A percentile compares a stretch with the other conserved stretches of the same genome.
Evolutionary conservation across 2,797 vertebrate genomes (phyloP).

Genomic region (Falco biarmicus): DNA sequence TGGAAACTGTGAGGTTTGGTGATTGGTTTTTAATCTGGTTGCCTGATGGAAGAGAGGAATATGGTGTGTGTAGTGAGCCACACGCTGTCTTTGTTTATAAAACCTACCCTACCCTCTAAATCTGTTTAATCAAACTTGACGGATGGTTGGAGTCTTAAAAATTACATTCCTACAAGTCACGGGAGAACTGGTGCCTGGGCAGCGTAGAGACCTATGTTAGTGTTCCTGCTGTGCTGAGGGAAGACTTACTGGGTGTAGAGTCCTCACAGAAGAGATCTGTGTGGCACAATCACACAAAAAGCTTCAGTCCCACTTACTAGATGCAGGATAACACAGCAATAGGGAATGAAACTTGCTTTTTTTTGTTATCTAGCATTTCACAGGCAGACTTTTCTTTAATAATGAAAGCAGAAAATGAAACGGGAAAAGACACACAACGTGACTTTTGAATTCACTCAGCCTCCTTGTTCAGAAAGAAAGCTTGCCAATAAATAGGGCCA

Average conservation of each 20-base stretch:
- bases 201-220: neutral
- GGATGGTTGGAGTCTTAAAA: neutral
- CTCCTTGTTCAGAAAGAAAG: neutral
- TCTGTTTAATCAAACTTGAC: neutral
- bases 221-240: neutral
- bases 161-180: neutral
- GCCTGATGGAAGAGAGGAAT: neutral
- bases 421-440: fast-evolving
- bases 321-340: neutral
- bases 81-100: neutral
- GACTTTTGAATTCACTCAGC: neutral
- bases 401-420: neutral
- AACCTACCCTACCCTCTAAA: neutral
- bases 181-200: neutral
- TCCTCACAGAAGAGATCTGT: neutral
- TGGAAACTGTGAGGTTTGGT: neutral
- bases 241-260: neutral
- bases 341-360: neutral
- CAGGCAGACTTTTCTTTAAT: neutral
- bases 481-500: neutral
- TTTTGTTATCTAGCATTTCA: neutral
- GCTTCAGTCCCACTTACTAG: neutral
- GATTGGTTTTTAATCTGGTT: neutral
- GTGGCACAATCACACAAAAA: neutral
- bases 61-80: neutral